Evolutionary conservation across 2,888 invertebrate genomes (phyloP), one percentile per base, ranked within the genome.

Genomic region (Loripinus fragilis): DNA sequence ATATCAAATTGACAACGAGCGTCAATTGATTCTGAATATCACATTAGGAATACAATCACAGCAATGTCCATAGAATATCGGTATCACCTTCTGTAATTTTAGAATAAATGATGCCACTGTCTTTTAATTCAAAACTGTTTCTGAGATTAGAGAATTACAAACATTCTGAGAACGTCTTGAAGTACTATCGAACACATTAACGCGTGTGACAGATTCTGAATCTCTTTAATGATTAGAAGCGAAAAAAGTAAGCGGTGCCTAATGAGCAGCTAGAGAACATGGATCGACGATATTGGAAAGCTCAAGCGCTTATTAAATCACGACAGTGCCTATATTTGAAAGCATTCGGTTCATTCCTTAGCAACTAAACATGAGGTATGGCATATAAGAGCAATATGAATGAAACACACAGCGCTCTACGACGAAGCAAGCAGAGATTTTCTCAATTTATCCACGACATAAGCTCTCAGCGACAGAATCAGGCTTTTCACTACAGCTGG

Each of bases 121-220:
- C n/a, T n/a, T n/a, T n/a, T n/a, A n/a, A n/a, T n/a, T n/a, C n/a
- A 33, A 60, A 60, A 33, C 17, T 33, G 33, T 60, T 30, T 30
- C 28, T 60, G 8, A 60, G 60, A 60, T 8, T 33, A 33, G 7
- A 28, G 12, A 55, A 23, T 25, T 5, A 55, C 23, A 55, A 55
- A 23, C 15, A 28, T 33, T n/a, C 5, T 17, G 60, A 10, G 25
- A 60, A 33, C 60, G 60, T 3, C 60, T 60, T 10, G 33, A 33
- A 33, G 60, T 60, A 60, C 60, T 60, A 60, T 60, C 33, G 60
- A 60, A 60, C 60, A 60, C 60, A 60, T 60, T 60, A 60, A 60
- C 20, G 60, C 60, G 60, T 33, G 60, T 60, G 60, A 60, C 60
- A 60, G 33, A 33, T 60, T 60, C 60, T 8, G 33, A 30, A 33